Conservation (phyloP, 92 coral and sea anemone species). For the Epizoanthus scotinus region DNA sequence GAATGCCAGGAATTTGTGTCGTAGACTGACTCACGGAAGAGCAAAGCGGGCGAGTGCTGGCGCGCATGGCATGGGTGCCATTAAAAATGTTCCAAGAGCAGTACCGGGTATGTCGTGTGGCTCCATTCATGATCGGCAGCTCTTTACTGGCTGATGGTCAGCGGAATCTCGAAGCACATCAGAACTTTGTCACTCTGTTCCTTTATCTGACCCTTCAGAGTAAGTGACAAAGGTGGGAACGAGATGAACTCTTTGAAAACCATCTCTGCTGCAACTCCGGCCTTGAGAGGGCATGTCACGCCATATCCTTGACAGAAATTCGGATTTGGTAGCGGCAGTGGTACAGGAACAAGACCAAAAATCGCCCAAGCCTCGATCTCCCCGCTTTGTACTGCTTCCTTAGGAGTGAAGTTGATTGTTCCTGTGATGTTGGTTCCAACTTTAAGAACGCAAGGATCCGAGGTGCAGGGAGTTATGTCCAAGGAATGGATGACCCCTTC, state of each 20-base stretch:
- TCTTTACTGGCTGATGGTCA: not conserved
- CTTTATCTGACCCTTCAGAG: conserved; percentile 15
- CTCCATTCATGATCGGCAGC: too few relatives aligned
- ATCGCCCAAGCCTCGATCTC: conserved; percentile 31
- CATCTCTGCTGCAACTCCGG: conserved; percentile 22
- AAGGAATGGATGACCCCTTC: conserved; percentile 1
- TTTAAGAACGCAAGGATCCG: conserved; percentile 15
- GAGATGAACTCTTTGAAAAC: conserved; percentile 20
- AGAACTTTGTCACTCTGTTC: conserved; percentile 25
- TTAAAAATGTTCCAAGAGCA: too few relatives aligned
- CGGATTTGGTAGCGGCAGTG: conserved; percentile 30
- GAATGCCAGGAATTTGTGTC: too few relatives aligned
- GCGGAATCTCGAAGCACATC: conserved; percentile 30
- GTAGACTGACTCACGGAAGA: too few relatives aligned
- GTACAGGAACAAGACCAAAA: conserved; percentile 1
- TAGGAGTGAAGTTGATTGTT: conserved; percentile 17
- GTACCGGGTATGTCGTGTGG: too few relatives aligned
- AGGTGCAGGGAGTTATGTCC: conserved; percentile 10
- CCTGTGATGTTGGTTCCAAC: conserved; percentile 31
- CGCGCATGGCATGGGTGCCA: too few relatives aligned
- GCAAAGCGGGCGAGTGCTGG: too few relatives aligned
- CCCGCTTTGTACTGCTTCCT: conserved; percentile 24
- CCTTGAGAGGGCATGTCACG: conserved; percentile 18
- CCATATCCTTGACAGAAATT: conserved; percentile 32
- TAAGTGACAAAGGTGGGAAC: conserved; percentile 31